Evolutionary conservation across 2,888 invertebrate species (phyloP).

Genomic region (Catocala sponsa): DNA sequence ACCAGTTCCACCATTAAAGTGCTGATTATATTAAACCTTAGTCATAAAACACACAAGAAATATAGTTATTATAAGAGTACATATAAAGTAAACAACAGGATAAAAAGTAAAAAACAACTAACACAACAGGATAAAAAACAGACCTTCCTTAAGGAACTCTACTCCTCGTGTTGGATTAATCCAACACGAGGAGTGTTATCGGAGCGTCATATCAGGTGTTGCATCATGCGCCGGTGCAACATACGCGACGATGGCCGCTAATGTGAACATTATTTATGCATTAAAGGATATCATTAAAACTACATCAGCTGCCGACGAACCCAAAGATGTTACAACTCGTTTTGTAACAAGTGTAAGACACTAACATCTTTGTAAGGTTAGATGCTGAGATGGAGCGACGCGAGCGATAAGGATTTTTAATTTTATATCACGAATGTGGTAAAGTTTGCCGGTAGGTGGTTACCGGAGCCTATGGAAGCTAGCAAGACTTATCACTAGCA

Average conservation of each 20-base stretch:
- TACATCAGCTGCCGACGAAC: conserved; percentile 61
- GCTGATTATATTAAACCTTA: neutral
- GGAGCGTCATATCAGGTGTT: conserved; percentile 44
- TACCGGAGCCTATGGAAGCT: no score
- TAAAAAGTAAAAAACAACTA: conserved; percentile 9
- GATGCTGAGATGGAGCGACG: no score
- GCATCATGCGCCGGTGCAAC: conserved; percentile 38
- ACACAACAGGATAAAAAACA: conserved; percentile 1
- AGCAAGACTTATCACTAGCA: no score
- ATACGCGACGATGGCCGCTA: conserved; percentile 54
- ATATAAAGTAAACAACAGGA: neutral
- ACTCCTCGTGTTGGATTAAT: no score
- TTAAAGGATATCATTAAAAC: conserved; percentile 77
- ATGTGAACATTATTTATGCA: conserved; percentile 74
- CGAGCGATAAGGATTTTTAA: no score
- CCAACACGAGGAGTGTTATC: conserved; percentile 30
- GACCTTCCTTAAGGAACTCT: neutral
- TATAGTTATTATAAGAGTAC: neutral
- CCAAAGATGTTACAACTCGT: conserved; percentile 41
- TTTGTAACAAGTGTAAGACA: conserved; percentile 30
- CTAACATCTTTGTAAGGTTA: no score
- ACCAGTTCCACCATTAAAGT: no score
- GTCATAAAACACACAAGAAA: neutral
- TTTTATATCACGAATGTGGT: no score
- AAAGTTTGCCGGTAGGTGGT: no score